These are phyloP conservation scores for Dinoponera quadriceps DNA, from an alignment of 1,140 invertebrate species.

Conservation along the genomic window DNA sequence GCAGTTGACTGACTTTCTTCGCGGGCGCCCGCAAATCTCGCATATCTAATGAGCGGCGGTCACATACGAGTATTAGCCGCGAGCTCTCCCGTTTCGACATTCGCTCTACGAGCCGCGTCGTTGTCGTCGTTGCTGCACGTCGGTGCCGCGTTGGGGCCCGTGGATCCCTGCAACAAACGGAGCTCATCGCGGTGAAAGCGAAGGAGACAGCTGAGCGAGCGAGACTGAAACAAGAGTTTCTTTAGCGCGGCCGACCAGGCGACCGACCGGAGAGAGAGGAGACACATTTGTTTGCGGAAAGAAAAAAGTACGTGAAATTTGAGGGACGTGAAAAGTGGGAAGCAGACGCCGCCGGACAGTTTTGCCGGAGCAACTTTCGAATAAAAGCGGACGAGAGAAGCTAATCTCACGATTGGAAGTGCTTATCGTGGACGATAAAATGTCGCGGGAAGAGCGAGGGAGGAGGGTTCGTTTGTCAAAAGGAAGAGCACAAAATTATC, in stretches of 20 bases:
- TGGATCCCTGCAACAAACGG: slow-evolving; percentile 64
- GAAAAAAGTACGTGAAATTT: background rate
- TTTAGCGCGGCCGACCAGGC: slow-evolving; percentile 62
- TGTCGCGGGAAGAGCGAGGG: background rate
- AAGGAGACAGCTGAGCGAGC: slow-evolving; percentile 45
- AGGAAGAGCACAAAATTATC: no score
- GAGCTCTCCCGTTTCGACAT: slow-evolving; percentile 16
- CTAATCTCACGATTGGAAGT: background rate
- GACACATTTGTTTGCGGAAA: slow-evolving; percentile 34
- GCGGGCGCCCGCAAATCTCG: slow-evolving; percentile 17
- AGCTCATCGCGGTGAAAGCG: slow-evolving; percentile 72
- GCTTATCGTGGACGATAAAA: no score
- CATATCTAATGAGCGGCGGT: slow-evolving; percentile 52
- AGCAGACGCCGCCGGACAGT: background rate
- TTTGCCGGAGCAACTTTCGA: background rate
- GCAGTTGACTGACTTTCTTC: slow-evolving; percentile 7
- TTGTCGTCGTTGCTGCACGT: slow-evolving; percentile 31
- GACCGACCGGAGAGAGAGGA: slow-evolving; percentile 18
- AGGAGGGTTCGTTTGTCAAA: no score
- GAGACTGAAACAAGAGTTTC: slow-evolving; percentile 57
- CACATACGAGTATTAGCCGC: slow-evolving; percentile 28
- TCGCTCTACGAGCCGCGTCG: background rate
- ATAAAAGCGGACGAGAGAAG: background rate
- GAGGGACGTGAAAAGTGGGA: background rate
- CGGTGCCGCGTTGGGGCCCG: slow-evolving; percentile 42